Base-by-base conservation (phyloP, 2,113 vertebrate genomes). In the Hemicordylus capensis region DNA sequence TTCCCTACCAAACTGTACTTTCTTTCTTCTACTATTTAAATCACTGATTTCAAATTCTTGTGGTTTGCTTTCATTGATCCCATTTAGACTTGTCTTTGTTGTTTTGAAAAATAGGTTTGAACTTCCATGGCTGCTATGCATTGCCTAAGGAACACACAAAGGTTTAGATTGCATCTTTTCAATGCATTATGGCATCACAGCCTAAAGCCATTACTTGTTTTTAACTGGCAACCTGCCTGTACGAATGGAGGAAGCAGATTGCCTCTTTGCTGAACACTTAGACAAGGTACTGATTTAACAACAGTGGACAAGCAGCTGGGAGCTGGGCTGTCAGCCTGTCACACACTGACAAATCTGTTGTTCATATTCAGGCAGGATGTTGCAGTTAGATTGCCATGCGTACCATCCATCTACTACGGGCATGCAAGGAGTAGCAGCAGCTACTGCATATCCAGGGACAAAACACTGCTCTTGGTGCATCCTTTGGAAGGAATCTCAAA, bases 301-400 rank as follows among this genome's bases (percentile, higher is more conserved):
- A 97, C 97, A 97, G 96, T 97, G 97, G 98, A 99, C 98, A 98
- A 98, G 98, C 97, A 97, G 97, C 98, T 98, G 95, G 97, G 97
- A 97, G 97, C 98, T 91, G 96, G 97, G 95, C 97, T 98, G 98
- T 98, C 98, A 98, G 97, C 96, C 97, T 98, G 98, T 98, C 98
- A 98, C 97, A 96, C 95, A 94, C 97, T 98, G 97, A 98, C 98
- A 98, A 97, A 98, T 98, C 98, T 97, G 97, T 96, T 98, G 98
- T 97, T 98, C 98, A 97, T 96, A 97, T 97, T 91, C 97, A 97
- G 97, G 97, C 97, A 92, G 95, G 96, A 96, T 95, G 94, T 88
- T 95, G 90, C 92, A 92, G 94, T 93, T 91, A 94, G 83, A 95
- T 89, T 85, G 93, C 94, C 95, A 92, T 93, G 93, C 91, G 93